Conservation (phyloP, 1,140 invertebrate genomes). For the Hycleus phaleratus region DNA sequence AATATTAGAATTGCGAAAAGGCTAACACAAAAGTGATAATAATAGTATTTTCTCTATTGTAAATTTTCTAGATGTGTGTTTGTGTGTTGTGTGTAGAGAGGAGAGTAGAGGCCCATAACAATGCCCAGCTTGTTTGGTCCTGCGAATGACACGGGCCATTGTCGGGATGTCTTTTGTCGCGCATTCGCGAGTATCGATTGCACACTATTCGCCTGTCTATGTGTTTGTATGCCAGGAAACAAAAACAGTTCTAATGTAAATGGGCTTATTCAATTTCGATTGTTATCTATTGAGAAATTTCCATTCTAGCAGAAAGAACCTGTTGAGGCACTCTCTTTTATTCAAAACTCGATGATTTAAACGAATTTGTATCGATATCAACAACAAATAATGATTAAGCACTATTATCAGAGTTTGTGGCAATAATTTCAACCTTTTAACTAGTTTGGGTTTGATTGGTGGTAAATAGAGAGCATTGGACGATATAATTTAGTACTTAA, state of each 20-base stretch:
- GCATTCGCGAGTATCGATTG: slow-evolving; percentile 26
- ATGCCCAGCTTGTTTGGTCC: slow-evolving; percentile 18
- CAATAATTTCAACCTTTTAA: too few species aligned
- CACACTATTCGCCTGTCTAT: slow-evolving; percentile 17
- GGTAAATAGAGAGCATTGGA: too few species aligned
- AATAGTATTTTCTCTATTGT: slow-evolving; percentile 10
- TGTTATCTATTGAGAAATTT: slow-evolving; percentile 22
- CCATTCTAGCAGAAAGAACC: slow-evolving; percentile 18
- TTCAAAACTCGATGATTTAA: too few species aligned
- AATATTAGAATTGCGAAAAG: slow-evolving; percentile 2
- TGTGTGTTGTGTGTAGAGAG: too few species aligned
- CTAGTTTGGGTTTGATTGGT: too few species aligned
- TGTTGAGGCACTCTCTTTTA: slow-evolving; percentile 14
- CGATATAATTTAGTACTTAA: too few species aligned
- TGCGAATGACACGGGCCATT: slow-evolving; percentile 27
- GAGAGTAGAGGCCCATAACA: slow-evolving; percentile 1
- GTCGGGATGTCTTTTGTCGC: slow-evolving; percentile 18
- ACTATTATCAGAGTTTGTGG: too few species aligned
- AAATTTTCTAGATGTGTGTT: too few species aligned
- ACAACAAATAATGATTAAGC: too few species aligned
- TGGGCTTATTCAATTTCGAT: slow-evolving; percentile 19
- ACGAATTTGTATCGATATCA: too few species aligned
- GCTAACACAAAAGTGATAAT: slow-evolving; percentile 12
- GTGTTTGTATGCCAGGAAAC: slow-evolving; percentile 17
- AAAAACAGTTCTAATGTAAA: slow-evolving; percentile 28